Evolutionary conservation across 2,113 vertebrate species (phyloP).

Genomic region (Anas platyrhynchos): DNA sequence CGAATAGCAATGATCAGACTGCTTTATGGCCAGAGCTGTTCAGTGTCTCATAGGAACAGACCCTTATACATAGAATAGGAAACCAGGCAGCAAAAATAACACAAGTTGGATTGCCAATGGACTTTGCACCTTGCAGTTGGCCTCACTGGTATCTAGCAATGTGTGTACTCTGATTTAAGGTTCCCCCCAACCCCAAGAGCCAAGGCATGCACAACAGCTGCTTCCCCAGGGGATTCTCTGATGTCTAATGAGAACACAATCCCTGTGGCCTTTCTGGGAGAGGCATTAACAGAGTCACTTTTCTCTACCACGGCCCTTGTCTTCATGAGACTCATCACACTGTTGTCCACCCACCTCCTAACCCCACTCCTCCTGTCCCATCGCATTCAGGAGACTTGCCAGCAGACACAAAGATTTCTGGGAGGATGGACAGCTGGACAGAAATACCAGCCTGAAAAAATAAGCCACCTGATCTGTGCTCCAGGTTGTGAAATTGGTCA

Average conservation of each 20-base stretch:
- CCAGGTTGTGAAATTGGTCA: not conserved
- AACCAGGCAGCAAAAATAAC: not conserved
- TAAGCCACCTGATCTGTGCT: not conserved
- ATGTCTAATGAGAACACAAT: not conserved
- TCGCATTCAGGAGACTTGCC: not conserved
- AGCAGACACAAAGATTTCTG: not conserved
- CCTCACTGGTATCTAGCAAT: not conserved
- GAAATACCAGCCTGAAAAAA: not conserved
- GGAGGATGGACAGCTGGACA: not conserved
- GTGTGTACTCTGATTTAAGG: not conserved
- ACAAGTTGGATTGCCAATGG: not conserved
- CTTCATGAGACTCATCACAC: not conserved
- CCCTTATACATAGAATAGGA: fast-evolving
- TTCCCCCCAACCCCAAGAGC: fast-evolving
- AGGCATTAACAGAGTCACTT: not conserved
- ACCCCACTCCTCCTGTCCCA: not conserved
- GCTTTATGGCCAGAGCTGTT: not conserved
- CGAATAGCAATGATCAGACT: not conserved
- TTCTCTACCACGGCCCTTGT: not conserved
- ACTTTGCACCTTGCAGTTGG: not conserved
- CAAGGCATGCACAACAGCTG: not conserved
- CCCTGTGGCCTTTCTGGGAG: not conserved
- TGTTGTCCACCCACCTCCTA: not conserved
- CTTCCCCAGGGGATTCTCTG: not conserved
- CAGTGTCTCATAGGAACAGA: not conserved